Conservation (phyloP, 2,888 invertebrate species). For the Thera obeliscata region DNA sequence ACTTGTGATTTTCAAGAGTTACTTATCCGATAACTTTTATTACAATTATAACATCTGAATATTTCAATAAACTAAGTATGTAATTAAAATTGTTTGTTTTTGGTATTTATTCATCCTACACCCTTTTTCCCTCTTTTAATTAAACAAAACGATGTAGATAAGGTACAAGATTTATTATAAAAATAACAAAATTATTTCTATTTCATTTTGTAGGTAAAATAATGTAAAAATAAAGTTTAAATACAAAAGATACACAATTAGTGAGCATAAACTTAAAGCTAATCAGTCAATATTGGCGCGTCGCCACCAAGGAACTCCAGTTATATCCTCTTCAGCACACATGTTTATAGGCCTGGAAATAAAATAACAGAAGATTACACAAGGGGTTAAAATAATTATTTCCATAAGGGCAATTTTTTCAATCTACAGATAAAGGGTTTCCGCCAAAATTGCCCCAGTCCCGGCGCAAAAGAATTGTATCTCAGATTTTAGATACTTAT, state of each 20-base stretch:
- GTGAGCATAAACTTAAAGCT: slow-evolving; percentile 59
- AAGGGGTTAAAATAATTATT: too few species aligned
- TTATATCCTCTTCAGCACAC: slow-evolving; percentile 70
- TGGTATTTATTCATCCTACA: background rate
- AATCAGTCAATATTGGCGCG: slow-evolving; percentile 78
- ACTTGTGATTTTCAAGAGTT: background rate
- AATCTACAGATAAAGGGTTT: too few species aligned
- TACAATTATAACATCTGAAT: slow-evolving; percentile 2
- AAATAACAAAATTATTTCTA: slow-evolving; percentile 50
- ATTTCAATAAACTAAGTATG: slow-evolving; percentile 3
- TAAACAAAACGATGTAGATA: background rate
- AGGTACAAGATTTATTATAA: slow-evolving; percentile 48
- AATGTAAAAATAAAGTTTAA: slow-evolving; percentile 41
- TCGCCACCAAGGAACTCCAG: slow-evolving; percentile 82
- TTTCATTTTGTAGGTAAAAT: slow-evolving; percentile 31
- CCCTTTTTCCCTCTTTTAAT: background rate
- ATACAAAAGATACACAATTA: slow-evolving; percentile 46
- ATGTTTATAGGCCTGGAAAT: slow-evolving; percentile 65
- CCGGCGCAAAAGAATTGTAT: too few species aligned
- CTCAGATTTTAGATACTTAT: too few species aligned
- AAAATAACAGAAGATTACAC: background rate
- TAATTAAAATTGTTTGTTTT: background rate
- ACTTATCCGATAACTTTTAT: background rate
- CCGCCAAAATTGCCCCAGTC: too few species aligned
- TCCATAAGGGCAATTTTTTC: too few species aligned